phyloP scores from a whole-genome alignment of 1,140 invertebrate genomes.

The Drosophila quadrilineata region DNA sequence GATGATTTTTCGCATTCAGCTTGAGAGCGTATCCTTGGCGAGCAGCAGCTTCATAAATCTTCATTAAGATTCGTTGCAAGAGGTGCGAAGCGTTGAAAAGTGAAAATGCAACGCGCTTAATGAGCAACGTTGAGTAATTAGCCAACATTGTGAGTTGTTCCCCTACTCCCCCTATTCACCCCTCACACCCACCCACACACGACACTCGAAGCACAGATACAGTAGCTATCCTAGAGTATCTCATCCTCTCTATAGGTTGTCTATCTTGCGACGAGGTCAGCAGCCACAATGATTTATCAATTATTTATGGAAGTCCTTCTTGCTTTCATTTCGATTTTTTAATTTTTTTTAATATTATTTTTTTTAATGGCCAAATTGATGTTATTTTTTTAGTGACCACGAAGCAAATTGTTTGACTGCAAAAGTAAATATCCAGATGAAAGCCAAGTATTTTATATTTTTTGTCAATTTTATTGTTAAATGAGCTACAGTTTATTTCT shows the following conservation, averaged over 20 bases:
- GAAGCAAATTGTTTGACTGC: no score
- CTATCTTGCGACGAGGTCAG: conserved; percentile 17
- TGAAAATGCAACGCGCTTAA: conserved; percentile 76
- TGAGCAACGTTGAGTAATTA: conserved; percentile 76
- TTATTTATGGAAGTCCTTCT: conserved; percentile 68
- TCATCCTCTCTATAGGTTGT: neutral
- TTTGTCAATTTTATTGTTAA: no score
- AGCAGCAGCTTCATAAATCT: conserved; percentile 68
- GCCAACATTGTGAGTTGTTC: conserved; percentile 68
- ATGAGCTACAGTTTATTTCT: no score
- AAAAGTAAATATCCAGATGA: no score
- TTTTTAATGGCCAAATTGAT: conserved; percentile 40
- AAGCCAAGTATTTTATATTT: no score
- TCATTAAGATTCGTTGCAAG: conserved; percentile 54
- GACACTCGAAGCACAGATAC: no score
- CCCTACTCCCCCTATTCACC: neutral
- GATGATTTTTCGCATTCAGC: conserved; percentile 8
- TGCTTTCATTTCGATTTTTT: no score
- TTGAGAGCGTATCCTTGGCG: neutral
- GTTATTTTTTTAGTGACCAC: neutral
- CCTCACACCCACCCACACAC: neutral
- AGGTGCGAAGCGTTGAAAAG: conserved; percentile 72
- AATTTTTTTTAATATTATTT: no score
- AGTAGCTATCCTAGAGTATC: no score
- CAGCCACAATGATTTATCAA: conserved; percentile 58